Conservation (phyloP, 2,888 invertebrate species). For the Crossocerus cetratus region DNA sequence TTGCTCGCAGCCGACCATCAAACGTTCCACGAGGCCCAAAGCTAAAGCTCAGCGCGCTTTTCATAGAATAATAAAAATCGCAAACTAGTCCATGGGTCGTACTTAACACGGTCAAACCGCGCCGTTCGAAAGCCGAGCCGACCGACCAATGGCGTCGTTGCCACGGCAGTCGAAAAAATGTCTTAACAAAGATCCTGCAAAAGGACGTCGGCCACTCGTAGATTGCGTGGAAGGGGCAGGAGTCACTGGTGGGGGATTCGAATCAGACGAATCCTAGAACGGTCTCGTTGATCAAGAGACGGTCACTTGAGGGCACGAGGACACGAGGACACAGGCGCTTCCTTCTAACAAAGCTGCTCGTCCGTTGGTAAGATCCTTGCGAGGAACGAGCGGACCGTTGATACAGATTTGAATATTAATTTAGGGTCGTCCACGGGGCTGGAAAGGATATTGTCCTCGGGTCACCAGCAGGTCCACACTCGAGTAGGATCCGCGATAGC, state of each 20-base stretch:
- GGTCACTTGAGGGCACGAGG: constrained; percentile 48
- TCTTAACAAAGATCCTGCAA: constrained; percentile 23
- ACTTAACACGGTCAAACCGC: constrained; percentile 49
- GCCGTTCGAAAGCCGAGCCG: constrained; percentile 50
- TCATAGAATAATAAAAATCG: no score
- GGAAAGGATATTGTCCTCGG: constrained; percentile 54
- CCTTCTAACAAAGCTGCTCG: constrained; percentile 50
- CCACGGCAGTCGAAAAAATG: constrained; percentile 23
- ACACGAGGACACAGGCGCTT: constrained; percentile 45
- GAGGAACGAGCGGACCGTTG: constrained; percentile 42
- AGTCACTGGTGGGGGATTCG: constrained; percentile 23
- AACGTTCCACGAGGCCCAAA: no score
- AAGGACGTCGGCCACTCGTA: constrained; percentile 38
- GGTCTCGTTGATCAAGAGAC: constrained; percentile 46
- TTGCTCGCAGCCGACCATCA: no score
- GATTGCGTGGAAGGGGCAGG: constrained; percentile 32
- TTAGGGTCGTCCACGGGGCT: constrained; percentile 61
- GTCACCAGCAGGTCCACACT: constrained; percentile 49
- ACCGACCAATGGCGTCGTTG: constrained; percentile 38
- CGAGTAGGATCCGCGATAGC: constrained; percentile 48
- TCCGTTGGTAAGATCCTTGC: constrained; percentile 50
- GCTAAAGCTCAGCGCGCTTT: no score
- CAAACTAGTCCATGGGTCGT: constrained; percentile 50
- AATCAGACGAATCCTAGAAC: constrained; percentile 49
- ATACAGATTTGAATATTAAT: constrained; percentile 75